Evolutionary conservation across 2,113 vertebrate genomes (phyloP), one percentile per base, ranked within the genome.

Genomic region (Ahaetulla prasina): DNA sequence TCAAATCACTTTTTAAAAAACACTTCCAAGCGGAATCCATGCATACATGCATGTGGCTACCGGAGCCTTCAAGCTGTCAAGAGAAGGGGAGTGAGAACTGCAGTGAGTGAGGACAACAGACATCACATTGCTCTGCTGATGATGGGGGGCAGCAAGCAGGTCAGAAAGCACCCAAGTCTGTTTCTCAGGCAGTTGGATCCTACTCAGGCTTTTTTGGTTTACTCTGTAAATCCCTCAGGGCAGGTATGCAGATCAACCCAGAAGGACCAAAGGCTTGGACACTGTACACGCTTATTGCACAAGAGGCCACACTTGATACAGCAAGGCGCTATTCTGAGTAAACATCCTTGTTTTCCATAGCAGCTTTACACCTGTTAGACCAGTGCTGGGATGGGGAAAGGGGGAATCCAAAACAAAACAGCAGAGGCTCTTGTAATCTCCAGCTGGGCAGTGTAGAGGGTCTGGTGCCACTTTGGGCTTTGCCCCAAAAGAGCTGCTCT

Each of bases 21-120:
- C 18, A 7, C 5, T 20, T 39, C 35, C 35, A 20, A 18, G 85
- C 85, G 0, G 8, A 14, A 3, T n/a, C n/a, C n/a, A n/a, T 2
- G 10, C 23, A 6, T 57, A 8, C 18, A 27, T 14, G 23, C 0
- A 0, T 14, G 45, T 27, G 14, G 1, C 25, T 47, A 25, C 7
- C 1, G 10, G 23, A 49, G 45, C 23, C 85, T 30, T 30, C 85
- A 6, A 49, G 45, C 12, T 7, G 35, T 84, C 20, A 39, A 39
- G 11, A 47, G 43, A 27, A 25, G 23, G 39, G 16, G 1, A 0
- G 20, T 25, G 8, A 85, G 45, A 39, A 23, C 8, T 2, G 43
- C 7, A 0, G 35, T 9, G 14, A 1, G 22, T n/a, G n/a, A n/a
- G n/a, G n/a, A n/a, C n/a, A n/a, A n/a, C n/a, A n/a, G n/a, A n/a